Base-by-base conservation (phyloP, 64 coral and sea anemone species). In the Stichodactyla helianthus region DNA sequence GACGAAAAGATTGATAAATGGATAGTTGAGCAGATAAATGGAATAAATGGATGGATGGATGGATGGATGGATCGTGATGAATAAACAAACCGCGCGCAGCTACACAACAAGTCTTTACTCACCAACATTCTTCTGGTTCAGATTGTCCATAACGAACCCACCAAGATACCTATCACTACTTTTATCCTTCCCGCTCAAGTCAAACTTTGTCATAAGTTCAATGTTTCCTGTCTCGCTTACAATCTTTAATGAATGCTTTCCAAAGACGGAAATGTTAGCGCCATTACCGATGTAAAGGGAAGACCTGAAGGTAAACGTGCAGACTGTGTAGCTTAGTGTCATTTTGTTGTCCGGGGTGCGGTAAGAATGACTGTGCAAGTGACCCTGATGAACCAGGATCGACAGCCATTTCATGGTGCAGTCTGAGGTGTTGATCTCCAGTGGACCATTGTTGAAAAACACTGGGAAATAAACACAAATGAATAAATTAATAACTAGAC, bases 231-330 rank as follows among this genome's bases (percentile, higher is more conserved):
- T 50, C 17, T 31, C 78, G 63, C 89, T 91, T 25, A 31, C 28
- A 18, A 91, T 26, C 56, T 59, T 82, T 15, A 91, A 51, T 2
- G 89, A 71, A 18, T 80, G 10, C 20, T 50, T 50, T 82, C 89
- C 89, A 50, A 13, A 55, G 61, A 91, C 50, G 0, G 79, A 53
- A n/a, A 91, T 58, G 0, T 23, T 11, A 12, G 86, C 85, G 35
- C 18, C n/a, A 8, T 19, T 71, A 0, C 77, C 84, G 4, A 91
- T 86, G 17, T 62, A 58, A 59, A 91, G 58, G 25, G 89, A 68
- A 27, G 89, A 91, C 5, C 20, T 68, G 52, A 91, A 91, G n/a
- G 56, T 65, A n/a, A 91, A 82, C 53, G 70, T 53, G 59, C 89
- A 91, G 22, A 91, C 84, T 44, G 51, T 79, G 59, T 87, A 87